Base-by-base conservation (phyloP, 2,113 vertebrate genomes). In the Labeo rohita region DNA sequence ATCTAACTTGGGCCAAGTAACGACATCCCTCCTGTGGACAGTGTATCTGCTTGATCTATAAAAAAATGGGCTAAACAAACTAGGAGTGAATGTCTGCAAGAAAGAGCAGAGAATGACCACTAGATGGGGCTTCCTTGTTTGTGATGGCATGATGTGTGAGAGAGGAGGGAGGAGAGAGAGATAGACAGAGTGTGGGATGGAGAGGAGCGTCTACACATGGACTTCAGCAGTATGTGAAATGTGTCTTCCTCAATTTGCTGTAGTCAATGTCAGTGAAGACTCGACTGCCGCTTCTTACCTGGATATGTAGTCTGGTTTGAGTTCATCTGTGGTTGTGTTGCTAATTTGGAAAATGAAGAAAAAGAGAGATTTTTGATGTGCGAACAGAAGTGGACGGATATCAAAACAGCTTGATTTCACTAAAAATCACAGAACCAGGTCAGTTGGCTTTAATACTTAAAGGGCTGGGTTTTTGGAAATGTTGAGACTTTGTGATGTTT, bases 61-160 rank as follows among this genome's bases (percentile, higher is more conserved):
- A 10, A 39, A 8, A 43, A 21, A 70, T 8, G 7, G 11, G 63
- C 10, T 70, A 28, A 36, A 2, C 13, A 68, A 39, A 47, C n/a
- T 11, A 47, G 4, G 18, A 45, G 43, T 74, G 11, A 49, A 75
- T 1, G 10, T 45, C 68, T 49, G 72, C 11, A 74, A 23, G 5
- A 49, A 74, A 91, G 81, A 49, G 65, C 87, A 59, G 73, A 87
- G 72, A 91, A 78, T 89, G 91, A 86, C 93, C 94, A 93, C 92
- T 87, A 88, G 95, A 92, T 92, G 95, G 94, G 93, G 95, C 93
- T 92, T 92, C 80, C 80, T 86, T 87, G 88, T 90, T 91, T 74
- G 86, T 83, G 68, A 87, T 85, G 84, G 89, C 88, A 73, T 86
- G 68, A 74, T 47, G 68, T 75, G 7, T 83, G 85, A 75, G 65